Percentiles rank a stretch among this genome's conserved stretches.
phyloP scores from a whole-genome alignment of 2,797 vertebrate genomes.

The Phoeniculus purpureus region DNA sequence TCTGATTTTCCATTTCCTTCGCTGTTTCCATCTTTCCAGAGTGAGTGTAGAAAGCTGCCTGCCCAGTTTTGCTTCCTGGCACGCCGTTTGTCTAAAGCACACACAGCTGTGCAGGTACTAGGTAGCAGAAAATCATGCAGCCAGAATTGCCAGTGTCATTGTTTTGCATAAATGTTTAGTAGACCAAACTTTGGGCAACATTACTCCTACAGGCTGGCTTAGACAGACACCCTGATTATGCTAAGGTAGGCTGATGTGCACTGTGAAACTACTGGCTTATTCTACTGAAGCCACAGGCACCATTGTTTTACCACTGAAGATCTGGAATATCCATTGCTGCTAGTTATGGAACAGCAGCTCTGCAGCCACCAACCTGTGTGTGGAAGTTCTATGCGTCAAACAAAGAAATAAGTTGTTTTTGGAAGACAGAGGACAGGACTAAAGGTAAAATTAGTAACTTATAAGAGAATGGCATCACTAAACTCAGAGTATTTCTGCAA shows the following conservation, averaged over 20 bases:
- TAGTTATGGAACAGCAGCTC: not conserved
- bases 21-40: not conserved
- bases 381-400: not conserved
- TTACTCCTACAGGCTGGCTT: not conserved
- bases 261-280: not conserved
- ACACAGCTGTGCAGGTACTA: not conserved
- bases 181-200: not conserved
- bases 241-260: not conserved
- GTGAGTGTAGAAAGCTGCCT: not conserved
- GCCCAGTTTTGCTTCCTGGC: not conserved
- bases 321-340: too few relatives aligned
- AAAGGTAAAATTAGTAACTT: not conserved
- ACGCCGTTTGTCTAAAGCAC: not conserved
- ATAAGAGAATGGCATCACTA: not conserved
- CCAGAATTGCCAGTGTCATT: not conserved
- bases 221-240: not conserved
- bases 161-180: not conserved
- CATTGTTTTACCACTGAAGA: not conserved
- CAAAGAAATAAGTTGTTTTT: not conserved
- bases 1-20: not conserved
- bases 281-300: not conserved
- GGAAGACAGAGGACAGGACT: not conserved
- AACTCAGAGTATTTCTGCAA: not conserved
- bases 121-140: not conserved
- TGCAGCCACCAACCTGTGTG: not conserved